Conservation (phyloP, 2,113 vertebrate genomes). For the Tragelaphus imberbis region DNA sequence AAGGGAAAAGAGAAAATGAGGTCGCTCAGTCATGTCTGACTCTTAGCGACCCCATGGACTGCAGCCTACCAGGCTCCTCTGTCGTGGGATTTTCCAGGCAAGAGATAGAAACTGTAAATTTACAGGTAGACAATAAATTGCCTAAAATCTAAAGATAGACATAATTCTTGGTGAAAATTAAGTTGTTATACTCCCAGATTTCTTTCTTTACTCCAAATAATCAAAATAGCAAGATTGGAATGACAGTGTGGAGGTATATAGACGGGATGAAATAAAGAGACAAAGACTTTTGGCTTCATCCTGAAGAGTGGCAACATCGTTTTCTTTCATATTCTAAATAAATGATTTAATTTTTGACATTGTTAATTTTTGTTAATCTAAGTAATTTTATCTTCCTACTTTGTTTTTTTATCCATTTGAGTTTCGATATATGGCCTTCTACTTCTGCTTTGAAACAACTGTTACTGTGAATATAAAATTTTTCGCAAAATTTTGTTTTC, state of each 20-base stretch:
- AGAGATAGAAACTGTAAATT: background rate
- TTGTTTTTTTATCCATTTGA: background rate
- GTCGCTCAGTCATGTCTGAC: too few relatives aligned
- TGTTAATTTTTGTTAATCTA: background rate
- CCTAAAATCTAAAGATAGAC: background rate
- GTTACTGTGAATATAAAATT: background rate
- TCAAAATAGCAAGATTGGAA: background rate
- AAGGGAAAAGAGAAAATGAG: too few relatives aligned
- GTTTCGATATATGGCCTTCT: background rate
- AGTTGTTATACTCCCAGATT: background rate
- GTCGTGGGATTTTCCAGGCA: too few relatives aligned
- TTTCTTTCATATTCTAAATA: background rate
- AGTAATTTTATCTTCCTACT: background rate
- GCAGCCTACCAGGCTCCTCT: too few relatives aligned
- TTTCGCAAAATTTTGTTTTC: background rate
- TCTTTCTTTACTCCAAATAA: background rate
- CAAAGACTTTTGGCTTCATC: background rate
- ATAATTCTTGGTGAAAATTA: background rate
- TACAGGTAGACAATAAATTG: background rate
- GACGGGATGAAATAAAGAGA: background rate
- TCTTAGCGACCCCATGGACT: too few relatives aligned
- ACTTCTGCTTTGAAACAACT: background rate
- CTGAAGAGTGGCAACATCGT: background rate
- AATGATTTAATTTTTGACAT: background rate
- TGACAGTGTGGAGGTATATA: accelerated